Conservation (phyloP, 1,140 invertebrate genomes). For the Aplysia californica region DNA sequence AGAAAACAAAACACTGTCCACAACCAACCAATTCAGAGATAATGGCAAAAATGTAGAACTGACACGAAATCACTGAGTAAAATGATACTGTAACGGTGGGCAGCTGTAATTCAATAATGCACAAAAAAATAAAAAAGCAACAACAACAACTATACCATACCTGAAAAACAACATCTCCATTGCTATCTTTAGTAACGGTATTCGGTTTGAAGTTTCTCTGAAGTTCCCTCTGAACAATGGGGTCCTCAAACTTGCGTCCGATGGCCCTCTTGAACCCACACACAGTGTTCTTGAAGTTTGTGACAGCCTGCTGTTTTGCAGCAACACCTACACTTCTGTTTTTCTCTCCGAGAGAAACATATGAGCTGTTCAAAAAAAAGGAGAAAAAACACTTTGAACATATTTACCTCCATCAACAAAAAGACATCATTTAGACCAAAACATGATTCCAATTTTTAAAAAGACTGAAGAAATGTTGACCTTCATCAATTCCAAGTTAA, state of each 20-base stretch:
- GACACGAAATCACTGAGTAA: too few relatives aligned
- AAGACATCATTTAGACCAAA: not conserved
- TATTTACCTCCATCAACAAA: not conserved
- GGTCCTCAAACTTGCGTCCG: constrained; percentile 87
- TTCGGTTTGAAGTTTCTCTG: constrained; percentile 77
- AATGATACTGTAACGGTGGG: too few relatives aligned
- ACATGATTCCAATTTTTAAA: too few relatives aligned
- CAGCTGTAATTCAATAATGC: too few relatives aligned
- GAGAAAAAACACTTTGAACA: not conserved
- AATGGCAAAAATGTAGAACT: too few relatives aligned
- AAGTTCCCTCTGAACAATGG: constrained; percentile 84
- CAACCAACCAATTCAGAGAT: too few relatives aligned
- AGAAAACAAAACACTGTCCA: too few relatives aligned
- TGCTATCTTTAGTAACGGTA: constrained; percentile 73
- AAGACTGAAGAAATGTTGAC: too few relatives aligned
- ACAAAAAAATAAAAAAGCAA: too few relatives aligned
- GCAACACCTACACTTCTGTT: constrained; percentile 94
- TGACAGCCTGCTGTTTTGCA: constrained; percentile 96
- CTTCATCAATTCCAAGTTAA: too few relatives aligned
- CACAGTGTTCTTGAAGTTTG: constrained; percentile 97
- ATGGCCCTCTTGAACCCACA: constrained; percentile 93
- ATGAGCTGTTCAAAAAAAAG: constrained; percentile 78
- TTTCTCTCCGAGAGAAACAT: constrained; percentile 92
- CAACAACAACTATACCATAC: too few relatives aligned
- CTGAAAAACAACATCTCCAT: constrained; percentile 78